These are phyloP conservation scores for Actenoides lindsayi DNA, from an alignment of 2,113 vertebrate species.

Conservation along the genomic window DNA sequence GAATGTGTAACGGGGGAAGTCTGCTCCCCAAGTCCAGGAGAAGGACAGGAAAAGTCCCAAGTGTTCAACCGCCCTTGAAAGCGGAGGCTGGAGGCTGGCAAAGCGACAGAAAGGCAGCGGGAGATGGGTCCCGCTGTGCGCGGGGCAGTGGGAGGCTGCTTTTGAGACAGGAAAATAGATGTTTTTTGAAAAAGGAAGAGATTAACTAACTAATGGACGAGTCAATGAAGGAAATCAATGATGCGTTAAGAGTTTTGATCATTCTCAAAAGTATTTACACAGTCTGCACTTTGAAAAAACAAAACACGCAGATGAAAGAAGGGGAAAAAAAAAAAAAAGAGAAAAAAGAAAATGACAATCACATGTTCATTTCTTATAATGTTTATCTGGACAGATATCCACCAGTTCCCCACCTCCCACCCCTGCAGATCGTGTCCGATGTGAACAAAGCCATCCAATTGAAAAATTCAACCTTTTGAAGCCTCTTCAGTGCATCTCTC, in stretches of 20 bases:
- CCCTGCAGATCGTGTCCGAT: not conserved
- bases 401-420: not conserved
- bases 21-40: not conserved
- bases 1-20: not conserved
- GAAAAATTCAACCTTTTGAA: not conserved
- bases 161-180: too few species aligned
- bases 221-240: too few species aligned
- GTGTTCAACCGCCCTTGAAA: not conserved
- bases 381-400: not conserved
- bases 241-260: too few species aligned
- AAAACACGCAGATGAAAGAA: too few species aligned
- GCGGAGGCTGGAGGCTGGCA: constrained; percentile 23
- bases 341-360: not conserved
- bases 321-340: too few species aligned
- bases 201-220: too few species aligned
- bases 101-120: constrained; percentile 10
- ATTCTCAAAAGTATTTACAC: too few species aligned
- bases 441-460: not conserved
- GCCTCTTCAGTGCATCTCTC: accelerated
- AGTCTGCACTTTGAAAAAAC: too few species aligned
- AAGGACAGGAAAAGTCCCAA: not conserved
- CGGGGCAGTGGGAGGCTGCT: too few species aligned
- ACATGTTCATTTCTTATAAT: not conserved
- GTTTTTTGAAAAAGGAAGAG: too few species aligned
- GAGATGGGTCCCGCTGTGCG: too few species aligned